Evolutionary conservation across 2,888 invertebrate species (phyloP).

Genomic region (Phytoseiulus persimilis): DNA sequence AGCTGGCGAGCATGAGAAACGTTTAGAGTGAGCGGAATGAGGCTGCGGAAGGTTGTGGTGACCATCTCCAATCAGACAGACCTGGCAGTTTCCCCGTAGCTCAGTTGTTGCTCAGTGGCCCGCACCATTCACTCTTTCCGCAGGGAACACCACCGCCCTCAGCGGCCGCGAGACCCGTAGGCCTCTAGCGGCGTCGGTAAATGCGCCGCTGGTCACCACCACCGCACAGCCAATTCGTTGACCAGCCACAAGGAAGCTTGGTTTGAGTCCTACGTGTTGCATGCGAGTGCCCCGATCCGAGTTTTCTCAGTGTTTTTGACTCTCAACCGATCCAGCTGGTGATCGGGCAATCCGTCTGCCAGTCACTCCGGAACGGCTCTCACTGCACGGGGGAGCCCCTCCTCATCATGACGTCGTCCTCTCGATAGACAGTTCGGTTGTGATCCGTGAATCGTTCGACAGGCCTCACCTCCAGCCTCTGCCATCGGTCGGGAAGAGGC

Average conservation of each 20-base stretch:
- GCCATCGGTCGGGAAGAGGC: too few relatives aligned
- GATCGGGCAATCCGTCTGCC: too few relatives aligned
- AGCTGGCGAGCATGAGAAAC: background rate
- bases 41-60: background rate
- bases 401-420: too few relatives aligned
- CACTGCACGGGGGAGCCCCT: too few relatives aligned
- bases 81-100: background rate
- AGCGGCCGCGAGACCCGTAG: background rate
- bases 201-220: background rate
- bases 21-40: background rate
- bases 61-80: background rate
- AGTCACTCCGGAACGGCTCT: too few relatives aligned
- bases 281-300: too few relatives aligned
- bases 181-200: background rate
- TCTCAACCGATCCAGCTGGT: too few relatives aligned
- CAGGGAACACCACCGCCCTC: background rate
- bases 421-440: too few relatives aligned
- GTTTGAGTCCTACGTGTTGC: background rate
- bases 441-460: too few relatives aligned
- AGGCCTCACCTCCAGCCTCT: too few relatives aligned
- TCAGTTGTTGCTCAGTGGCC: background rate
- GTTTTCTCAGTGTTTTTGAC: too few relatives aligned
- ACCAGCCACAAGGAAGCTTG: background rate
- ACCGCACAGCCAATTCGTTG: background rate
- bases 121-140: constrained; percentile 5